Base-by-base conservation (phyloP, 2,888 invertebrate species). In the Cryptus armator region DNA sequence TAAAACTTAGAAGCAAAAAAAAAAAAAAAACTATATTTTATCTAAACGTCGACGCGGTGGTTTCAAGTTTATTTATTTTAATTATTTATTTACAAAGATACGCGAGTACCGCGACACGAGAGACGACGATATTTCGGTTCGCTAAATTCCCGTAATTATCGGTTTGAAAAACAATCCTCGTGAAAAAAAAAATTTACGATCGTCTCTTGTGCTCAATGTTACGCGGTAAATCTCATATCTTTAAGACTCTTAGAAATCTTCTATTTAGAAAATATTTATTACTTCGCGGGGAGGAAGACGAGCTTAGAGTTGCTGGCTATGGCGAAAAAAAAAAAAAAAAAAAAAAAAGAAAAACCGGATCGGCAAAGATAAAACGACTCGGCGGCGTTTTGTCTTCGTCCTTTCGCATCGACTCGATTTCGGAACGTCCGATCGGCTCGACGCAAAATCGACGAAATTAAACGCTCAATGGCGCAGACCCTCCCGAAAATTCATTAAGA, bases 221-320 rank as follows among this genome's bases (percentile, higher is more conserved):
- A 19, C 43, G 75, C 70, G 76, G 37, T 10, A 56, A 67, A 37
- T 37, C 37, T 76, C 70, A 59, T 44, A 68, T 77, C 44, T 67
- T 44, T 16, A 72, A 48, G 51, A n/a, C 37, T 67, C 48, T 44
- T 76, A 81, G 79, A 37, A 83, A 81, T 74, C 76, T 43, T 81
- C n/a, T 62, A 74, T 14, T 78, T 68, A 76, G 66, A 59, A 16
- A 66, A 77, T 82, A 75, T 78, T 86, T 77, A 71, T 74, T 70
- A 70, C 12, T 85, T 85, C 68, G 87, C 64, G 66, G 85, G 89
- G 90, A 89, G 88, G 89, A 88, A 87, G 89, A 87, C 77, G 81
- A 88, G 88, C 88, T 91, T 87, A 85, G 86, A 88, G 32, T 81
- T 87, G 86, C 44, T 81, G 81, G 19, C 62, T 79, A 51, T 48